Base-by-base conservation (phyloP, 2,888 invertebrate genomes). In the Tiphia femorata region DNA sequence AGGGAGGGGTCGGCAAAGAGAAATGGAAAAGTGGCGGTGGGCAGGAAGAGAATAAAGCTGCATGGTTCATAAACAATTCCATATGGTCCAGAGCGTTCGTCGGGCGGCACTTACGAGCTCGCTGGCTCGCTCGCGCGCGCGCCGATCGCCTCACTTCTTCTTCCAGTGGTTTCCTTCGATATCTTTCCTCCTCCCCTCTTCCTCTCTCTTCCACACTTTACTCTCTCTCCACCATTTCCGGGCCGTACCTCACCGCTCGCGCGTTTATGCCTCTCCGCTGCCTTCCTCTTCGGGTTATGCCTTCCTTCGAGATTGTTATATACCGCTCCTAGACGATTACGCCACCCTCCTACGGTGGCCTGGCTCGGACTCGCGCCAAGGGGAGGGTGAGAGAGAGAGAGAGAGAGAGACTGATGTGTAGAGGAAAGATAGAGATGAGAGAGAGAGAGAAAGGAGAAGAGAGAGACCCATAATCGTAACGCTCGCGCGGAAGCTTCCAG, bases 201-300 rank as follows among this genome's bases (percentile, higher is more conserved):
- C 19, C 35, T 41, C 48, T 48, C 37, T 55, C 62, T 54, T 50
- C 65, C n/a, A n/a, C n/a, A n/a, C n/a, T 64, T 63, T 58, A 58
- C 68, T 67, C 62, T 62, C 70, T 65, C 73, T n/a, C n/a, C n/a
- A n/a, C n/a, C 69, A 69, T 74, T 77, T 75, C 76, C 77, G 75
- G 70, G 46, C 63, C 59, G 64, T 53, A 44, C 47, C 60, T 64
- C 49, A 56, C 54, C 52, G 63, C n/a, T n/a, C n/a, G n/a, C n/a
- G n/a, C 64, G 58, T 70, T 70, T 71, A 72, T 71, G 61, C 60
- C 65, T 59, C 62, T 54, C 63, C 64, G 61, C 61, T 71, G 65
- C 61, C 69, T 65, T 58, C 56, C 70, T 62, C 67, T 66, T 57
- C 55, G 37, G 59, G 66, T 70, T 67, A 73, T 71, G 71, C 67